These are phyloP conservation scores for Neuroscelio doddi DNA, from an alignment of 2,888 invertebrate species.

Conservation along the genomic window DNA sequence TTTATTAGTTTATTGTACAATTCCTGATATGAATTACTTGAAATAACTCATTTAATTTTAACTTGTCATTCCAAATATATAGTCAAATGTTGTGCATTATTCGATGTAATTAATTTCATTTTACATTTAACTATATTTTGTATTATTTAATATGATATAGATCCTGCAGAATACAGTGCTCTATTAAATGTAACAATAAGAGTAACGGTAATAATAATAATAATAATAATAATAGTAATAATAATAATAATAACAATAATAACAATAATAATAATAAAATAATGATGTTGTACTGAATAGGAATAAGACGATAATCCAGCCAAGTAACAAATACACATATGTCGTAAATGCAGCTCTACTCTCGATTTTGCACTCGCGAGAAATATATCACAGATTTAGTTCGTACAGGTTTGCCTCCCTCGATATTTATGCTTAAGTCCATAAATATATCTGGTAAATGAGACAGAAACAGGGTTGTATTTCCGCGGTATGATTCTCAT, in stretches of 20 bases:
- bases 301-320: slow-evolving; percentile 16
- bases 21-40: too few relatives aligned
- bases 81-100: too few relatives aligned
- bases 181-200: too few relatives aligned
- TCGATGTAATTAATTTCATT: too few relatives aligned
- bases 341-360: slow-evolving; percentile 13
- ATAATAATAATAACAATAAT: slow-evolving; percentile 5
- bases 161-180: too few relatives aligned
- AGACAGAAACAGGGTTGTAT: slow-evolving; percentile 9
- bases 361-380: slow-evolving; percentile 13
- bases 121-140: too few relatives aligned
- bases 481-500: slow-evolving; percentile 24
- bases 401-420: slow-evolving; percentile 13
- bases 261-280: slow-evolving; percentile 2
- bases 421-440: slow-evolving; percentile 27
- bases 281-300: not conserved
- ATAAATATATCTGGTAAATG: slow-evolving; percentile 12
- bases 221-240: too few relatives aligned
- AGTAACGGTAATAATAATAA: too few relatives aligned
- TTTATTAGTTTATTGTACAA: too few relatives aligned
- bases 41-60: too few relatives aligned
- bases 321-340: slow-evolving; percentile 16
- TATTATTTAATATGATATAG: too few relatives aligned
- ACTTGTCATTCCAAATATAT: too few relatives aligned
- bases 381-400: slow-evolving; percentile 29